phyloP scores from a whole-genome alignment of 2,797 vertebrate species.

The Spheniscus humboldti region DNA sequence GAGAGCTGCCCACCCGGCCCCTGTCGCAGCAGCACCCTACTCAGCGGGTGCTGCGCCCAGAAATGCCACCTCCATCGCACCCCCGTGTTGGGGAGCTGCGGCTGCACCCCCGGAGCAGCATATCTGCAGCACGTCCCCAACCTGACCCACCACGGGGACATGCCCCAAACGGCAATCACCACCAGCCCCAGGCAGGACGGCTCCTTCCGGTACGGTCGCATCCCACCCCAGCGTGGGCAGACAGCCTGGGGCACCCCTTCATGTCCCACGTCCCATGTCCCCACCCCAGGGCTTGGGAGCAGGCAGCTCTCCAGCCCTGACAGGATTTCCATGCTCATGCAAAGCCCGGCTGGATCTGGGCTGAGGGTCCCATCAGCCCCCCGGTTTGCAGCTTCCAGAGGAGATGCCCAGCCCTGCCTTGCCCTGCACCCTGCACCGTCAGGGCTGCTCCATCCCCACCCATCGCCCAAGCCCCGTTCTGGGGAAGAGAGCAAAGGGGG shows the following conservation, averaged over 20 bases:
- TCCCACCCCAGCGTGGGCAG: neutral
- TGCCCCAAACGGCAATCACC: rapidly evolving
- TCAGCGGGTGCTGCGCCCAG: neutral
- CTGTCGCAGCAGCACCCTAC: neutral
- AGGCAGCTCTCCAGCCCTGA: neutral
- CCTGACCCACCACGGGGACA: neutral
- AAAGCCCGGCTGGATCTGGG: neutral
- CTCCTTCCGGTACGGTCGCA: neutral
- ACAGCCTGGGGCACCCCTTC: neutral
- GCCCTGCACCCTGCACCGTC: neutral
- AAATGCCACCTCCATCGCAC: neutral
- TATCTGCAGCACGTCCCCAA: neutral
- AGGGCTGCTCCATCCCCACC: neutral
- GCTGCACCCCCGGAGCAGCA: neutral
- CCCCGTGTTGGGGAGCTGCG: neutral
- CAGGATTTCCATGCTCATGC: neutral
- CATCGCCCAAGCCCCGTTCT: neutral
- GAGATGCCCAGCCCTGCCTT: too few species aligned
- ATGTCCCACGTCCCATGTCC: rapidly evolving
- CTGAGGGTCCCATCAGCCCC: neutral
- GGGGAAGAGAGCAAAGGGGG: neutral
- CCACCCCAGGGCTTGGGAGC: neutral
- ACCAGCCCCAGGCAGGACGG: neutral
- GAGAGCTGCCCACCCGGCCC: neutral
- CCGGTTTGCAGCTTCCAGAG: neutral